Percentiles rank a stretch among this genome's conserved stretches.
These are phyloP conservation scores for Microplitis mediator DNA, from an alignment of 1,140 invertebrate species.

Conservation along the genomic window DNA sequence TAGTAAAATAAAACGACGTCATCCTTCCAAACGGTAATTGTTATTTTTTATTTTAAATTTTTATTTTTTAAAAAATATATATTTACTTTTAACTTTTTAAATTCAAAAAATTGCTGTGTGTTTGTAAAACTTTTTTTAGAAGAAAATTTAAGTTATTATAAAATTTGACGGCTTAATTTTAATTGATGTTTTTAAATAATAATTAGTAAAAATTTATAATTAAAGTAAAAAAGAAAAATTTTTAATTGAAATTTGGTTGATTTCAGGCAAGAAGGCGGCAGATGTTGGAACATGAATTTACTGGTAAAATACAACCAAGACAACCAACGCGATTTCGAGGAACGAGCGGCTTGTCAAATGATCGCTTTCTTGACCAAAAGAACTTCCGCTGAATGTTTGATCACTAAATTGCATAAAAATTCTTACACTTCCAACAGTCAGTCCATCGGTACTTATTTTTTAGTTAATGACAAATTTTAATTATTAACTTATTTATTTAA, in stretches of 20 bases:
- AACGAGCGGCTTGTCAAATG: slow-evolving; percentile 74
- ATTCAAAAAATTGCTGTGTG: no score
- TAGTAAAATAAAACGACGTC: slow-evolving; percentile 36
- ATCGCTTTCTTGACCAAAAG: slow-evolving; percentile 65
- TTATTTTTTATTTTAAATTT: slow-evolving; percentile 5
- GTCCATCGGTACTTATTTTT: slow-evolving; percentile 47
- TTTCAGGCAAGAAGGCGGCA: slow-evolving; percentile 51
- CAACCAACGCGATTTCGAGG: slow-evolving; percentile 81
- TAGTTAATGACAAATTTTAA: background rate
- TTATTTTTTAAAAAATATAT: no score
- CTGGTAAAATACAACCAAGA: slow-evolving; percentile 84
- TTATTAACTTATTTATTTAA: no score
- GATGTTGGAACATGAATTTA: slow-evolving; percentile 74
- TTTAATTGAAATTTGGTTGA: background rate
- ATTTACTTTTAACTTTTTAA: no score
- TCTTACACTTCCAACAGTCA: slow-evolving; percentile 43
- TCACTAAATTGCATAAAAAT: slow-evolving; percentile 41
- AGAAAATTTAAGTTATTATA: no score
- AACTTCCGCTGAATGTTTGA: slow-evolving; percentile 46
- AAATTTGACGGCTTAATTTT: no score
- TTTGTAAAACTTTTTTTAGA: no score
- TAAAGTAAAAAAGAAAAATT: no score
- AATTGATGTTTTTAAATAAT: no score
- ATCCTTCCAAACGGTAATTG: slow-evolving; percentile 35
- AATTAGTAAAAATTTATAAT: no score